These are phyloP conservation scores for Acleris literana DNA, from an alignment of 2,888 invertebrate species.

Conservation along the genomic window DNA sequence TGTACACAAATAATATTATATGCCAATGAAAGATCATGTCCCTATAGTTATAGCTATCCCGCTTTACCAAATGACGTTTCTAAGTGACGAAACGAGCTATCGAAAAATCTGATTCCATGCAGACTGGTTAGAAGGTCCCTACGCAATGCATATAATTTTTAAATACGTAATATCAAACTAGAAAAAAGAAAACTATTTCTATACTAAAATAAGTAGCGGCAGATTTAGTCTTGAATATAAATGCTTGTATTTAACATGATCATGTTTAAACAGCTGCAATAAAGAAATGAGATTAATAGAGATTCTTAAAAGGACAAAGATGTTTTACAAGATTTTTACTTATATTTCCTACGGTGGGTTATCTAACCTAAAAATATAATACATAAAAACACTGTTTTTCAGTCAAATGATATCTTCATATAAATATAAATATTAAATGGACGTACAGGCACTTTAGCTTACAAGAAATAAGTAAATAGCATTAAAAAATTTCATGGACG, in stretches of 20 bases:
- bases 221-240: background rate
- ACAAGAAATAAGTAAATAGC: slow-evolving; percentile 24
- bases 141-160: too few relatives aligned
- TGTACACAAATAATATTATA: too few relatives aligned
- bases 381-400: slow-evolving; percentile 8
- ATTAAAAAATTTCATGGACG: slow-evolving; percentile 27
- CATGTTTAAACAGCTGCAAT: background rate
- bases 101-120: too few relatives aligned
- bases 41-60: too few relatives aligned
- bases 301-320: slow-evolving; percentile 4
- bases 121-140: too few relatives aligned
- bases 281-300: background rate
- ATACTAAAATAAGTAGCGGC: background rate
- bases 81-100: too few relatives aligned
- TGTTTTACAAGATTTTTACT: background rate
- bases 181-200: background rate
- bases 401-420: background rate
- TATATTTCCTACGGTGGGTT: slow-evolving; percentile 30
- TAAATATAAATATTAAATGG: slow-evolving; percentile 4
- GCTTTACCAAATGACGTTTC: too few relatives aligned
- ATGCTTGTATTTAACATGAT: slow-evolving; percentile 1
- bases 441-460: slow-evolving; percentile 28
- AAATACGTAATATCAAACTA: background rate
- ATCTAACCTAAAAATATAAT: slow-evolving; percentile 6
- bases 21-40: too few relatives aligned